Evolutionary conservation across 1,140 invertebrate species (phyloP).

Genomic region (Agraylea sexmaculata): DNA sequence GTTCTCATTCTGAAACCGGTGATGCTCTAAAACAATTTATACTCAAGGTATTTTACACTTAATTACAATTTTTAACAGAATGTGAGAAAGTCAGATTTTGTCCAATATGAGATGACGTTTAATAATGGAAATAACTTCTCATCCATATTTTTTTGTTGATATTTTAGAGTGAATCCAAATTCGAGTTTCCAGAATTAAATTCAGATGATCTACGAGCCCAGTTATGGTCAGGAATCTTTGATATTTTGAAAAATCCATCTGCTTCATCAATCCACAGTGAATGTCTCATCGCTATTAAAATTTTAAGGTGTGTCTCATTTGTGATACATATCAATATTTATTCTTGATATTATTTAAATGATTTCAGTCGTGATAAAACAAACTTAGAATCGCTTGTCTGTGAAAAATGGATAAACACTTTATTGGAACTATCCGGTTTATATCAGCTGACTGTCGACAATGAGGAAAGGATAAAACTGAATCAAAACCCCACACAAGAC

Average conservation of each 20-base stretch:
- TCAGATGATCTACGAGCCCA: conserved; percentile 27
- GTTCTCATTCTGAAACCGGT: too few species aligned
- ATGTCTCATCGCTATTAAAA: conserved; percentile 30
- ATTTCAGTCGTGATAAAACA: conserved; percentile 62
- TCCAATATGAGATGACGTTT: too few species aligned
- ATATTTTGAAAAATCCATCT: conserved; percentile 28
- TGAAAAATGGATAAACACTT: conserved; percentile 49
- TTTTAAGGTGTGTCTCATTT: conserved; percentile 29
- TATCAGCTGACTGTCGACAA: conserved; percentile 30
- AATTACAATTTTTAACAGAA: too few species aligned
- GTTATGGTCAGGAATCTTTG: conserved; percentile 34
- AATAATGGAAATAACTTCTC: too few species aligned
- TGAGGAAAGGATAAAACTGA: conserved; percentile 24
- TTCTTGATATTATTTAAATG: conserved; percentile 30
- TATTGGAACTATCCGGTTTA: conserved; percentile 54
- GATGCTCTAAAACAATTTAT: too few species aligned
- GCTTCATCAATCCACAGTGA: conserved; percentile 27
- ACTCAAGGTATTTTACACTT: too few species aligned
- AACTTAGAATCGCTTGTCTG: conserved; percentile 57
- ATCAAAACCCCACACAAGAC: conserved; percentile 23
- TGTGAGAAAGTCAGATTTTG: too few species aligned
- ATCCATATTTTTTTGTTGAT: conserved; percentile 8
- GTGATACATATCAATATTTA: conserved; percentile 1
- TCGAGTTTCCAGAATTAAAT: conserved; percentile 30
- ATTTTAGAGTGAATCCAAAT: conserved; percentile 34